A percentile compares a stretch with the other conserved stretches of the same genome.
Conservation (phyloP, 2,113 vertebrate genomes). For the Serranochromis macrocephalus region DNA sequence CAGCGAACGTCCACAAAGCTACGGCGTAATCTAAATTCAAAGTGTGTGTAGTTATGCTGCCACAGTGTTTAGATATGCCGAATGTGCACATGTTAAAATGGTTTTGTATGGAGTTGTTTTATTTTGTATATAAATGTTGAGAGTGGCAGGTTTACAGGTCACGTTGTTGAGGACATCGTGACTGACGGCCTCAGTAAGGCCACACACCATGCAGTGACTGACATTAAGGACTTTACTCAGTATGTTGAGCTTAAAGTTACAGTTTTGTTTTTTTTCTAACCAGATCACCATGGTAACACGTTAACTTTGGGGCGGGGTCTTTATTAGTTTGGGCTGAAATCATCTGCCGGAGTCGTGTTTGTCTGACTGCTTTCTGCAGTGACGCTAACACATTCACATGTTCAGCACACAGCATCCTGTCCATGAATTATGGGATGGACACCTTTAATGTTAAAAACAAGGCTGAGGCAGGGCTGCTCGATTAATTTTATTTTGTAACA, state of each 20-base stretch:
- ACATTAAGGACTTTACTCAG: not conserved
- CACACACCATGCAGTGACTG: not conserved
- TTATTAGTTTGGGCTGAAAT: not conserved
- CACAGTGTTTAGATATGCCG: not conserved
- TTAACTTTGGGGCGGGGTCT: not conserved
- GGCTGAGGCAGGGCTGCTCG: not conserved
- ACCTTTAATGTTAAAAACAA: not conserved
- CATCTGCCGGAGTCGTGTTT: rapidly evolving
- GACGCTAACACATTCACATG: not conserved
- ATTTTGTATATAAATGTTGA: not conserved
- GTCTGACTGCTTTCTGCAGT: not conserved
- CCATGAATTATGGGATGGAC: not conserved
- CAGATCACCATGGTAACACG: not conserved
- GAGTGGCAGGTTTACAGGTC: not conserved
- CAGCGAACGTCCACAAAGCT: not conserved
- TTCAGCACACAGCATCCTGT: not conserved
- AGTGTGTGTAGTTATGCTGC: not conserved
- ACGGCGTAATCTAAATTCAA: rapidly evolving
- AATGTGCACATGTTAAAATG: not conserved
- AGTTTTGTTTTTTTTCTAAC: not conserved
- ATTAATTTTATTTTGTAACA: not conserved
- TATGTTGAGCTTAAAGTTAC: not conserved
- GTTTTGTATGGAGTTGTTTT: not conserved
- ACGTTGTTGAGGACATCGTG: not conserved
- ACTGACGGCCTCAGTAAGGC: not conserved